Base-by-base conservation (phyloP, 1,140 invertebrate species). In the Anoplophora glabripennis region DNA sequence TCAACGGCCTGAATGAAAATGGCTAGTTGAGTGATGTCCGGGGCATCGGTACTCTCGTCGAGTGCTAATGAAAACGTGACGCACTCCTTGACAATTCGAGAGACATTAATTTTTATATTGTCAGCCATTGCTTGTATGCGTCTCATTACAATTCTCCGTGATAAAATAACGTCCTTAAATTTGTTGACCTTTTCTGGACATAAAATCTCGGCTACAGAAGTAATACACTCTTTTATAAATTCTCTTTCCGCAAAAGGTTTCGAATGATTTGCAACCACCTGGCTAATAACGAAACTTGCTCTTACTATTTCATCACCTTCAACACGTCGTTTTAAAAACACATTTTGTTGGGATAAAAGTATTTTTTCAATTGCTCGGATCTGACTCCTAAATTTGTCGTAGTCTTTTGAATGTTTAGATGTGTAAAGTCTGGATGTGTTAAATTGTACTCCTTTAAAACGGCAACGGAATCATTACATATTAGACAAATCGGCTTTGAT, bases 201-300 rank as follows among this genome's bases (percentile, higher is more conserved):
- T 4, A 41, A 12, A 12, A 41, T 12, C 15, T 41, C 15, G n/a
- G 51, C 66, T 42, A 65, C 65, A 46, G 54, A 46, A 46, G 65
- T 65, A 57, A 73, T 46, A 61, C 68, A 74, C 58, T 68, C 59
- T 64, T 73, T 74, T 28, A 72, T 38, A 45, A 64, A 60, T 60
- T 64, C 70, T 37, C 67, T 67, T 58, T 74, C 70, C 46, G 66
- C 40, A 63, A 69, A 70, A 46, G 64, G 61, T 56, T 72, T 74
- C 52, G 40, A 53, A 53, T 59, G 59, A 64, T 70, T 68, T 61
- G 66, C 66, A 51, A 71, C 62, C 57, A 63, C 46, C 36, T 65
- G 49, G 52, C 51, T 56, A 46, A 71, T 64, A 55, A 51, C 57
- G 60, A 53, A 68, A 59, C 59, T 68, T 33, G 64, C 62, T 53